Conservation (phyloP, 1,140 invertebrate species). For the Diorhabda carinulata region DNA sequence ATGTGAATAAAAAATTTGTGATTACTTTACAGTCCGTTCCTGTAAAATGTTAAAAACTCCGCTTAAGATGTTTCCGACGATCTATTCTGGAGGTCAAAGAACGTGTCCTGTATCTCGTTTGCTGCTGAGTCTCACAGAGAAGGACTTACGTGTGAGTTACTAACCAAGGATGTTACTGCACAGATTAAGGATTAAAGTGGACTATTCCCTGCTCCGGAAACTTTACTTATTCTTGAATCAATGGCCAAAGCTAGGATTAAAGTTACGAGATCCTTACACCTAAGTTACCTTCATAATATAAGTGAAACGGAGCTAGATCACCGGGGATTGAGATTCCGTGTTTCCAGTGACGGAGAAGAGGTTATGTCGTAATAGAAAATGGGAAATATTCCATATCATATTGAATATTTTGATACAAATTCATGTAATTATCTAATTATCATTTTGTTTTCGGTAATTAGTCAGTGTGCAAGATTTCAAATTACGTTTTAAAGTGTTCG, state of each 20-base stretch:
- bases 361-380: too few species aligned
- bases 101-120: neutral
- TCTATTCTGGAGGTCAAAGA: conserved; percentile 9
- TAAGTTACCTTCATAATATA: neutral
- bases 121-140: neutral
- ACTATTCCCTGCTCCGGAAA: conserved; percentile 23
- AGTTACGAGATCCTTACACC: conserved; percentile 16
- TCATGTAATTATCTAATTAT: too few species aligned
- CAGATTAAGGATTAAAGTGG: conserved; percentile 33
- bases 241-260: conserved; percentile 30
- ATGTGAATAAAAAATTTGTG: too few species aligned
- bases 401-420: too few species aligned
- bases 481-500: too few species aligned
- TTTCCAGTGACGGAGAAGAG: neutral
- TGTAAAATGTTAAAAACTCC: too few species aligned
- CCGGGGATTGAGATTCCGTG: conserved; percentile 3
- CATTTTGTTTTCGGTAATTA: too few species aligned
- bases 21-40: too few species aligned
- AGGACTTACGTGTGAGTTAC: conserved; percentile 14
- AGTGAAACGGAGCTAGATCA: conserved; percentile 13
- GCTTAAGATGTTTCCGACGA: neutral
- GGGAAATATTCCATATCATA: too few species aligned
- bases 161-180: conserved; percentile 13
- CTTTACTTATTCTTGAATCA: conserved; percentile 28
- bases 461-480: too few species aligned